Base-by-base conservation (phyloP, 2,797 vertebrate species). In the Myotis daubentonii region DNA sequence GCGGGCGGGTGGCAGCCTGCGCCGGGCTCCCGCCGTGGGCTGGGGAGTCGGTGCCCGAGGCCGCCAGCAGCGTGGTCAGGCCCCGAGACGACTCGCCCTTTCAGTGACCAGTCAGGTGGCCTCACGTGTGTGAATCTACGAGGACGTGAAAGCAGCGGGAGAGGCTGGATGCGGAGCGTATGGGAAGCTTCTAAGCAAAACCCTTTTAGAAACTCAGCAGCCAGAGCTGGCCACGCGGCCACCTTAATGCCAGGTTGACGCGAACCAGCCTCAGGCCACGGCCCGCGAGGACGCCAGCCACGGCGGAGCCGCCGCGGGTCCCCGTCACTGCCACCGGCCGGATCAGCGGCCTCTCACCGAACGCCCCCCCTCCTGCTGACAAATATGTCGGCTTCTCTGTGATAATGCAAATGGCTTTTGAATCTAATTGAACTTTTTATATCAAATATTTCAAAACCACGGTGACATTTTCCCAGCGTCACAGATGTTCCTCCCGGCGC, bases 381-480 rank as follows among this genome's bases (percentile, higher is more conserved):
- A 96, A 76, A 89, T 38, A 38, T 30, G 33, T 33, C 57, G 74
- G 72, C 23, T 10, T 57, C 66, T 55, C 17, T 70, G 93, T n/a
- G 94, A 94, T 88, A 11, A 86, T 68, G 83, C 83, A 93, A 83
- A 94, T 95, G 92, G 86, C 36, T 84, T 93, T 87, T 81, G 86
- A 95, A 87, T 91, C 76, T 89, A 87, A 95, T 76, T 94, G 96
- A 97, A 93, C 86, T 91, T 95, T 95, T 93, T 84, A 44, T 95
- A 87, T 55, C 53, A 72, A 51, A 89, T 94, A 94, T 93, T 91
- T 97, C 94, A 95, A 83, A 83, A 68, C 71, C 74, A 95, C 2
- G 72, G 62, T 36, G 60, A 72, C 23, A 7, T 20, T 68, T 49
- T 3, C 79, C 75, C 41, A 1, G 23, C 83, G 38, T 6, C 71